Evolutionary conservation across 2,113 vertebrate genomes (phyloP).

Genomic region (Antechinus stuartii): DNA sequence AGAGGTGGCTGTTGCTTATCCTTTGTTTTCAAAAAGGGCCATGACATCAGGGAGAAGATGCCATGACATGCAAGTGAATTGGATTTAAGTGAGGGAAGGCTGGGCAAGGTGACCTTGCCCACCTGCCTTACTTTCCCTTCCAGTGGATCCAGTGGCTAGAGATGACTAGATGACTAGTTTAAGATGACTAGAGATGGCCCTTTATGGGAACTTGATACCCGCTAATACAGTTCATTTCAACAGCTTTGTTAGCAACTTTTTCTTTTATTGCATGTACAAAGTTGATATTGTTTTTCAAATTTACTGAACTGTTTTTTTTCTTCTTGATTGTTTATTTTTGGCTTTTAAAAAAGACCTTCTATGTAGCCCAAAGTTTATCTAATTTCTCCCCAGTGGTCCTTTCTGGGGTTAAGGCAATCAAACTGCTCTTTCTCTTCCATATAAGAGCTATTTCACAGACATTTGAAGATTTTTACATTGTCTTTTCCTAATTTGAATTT

Average conservation of each 20-base stretch:
- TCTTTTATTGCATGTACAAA: background rate
- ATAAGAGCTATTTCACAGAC: background rate
- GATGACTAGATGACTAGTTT: too few species aligned
- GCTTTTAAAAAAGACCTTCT: background rate
- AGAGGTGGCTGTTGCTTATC: too few species aligned
- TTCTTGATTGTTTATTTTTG: background rate
- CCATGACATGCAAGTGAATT: too few species aligned
- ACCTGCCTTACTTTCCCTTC: too few species aligned
- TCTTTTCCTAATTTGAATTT: background rate
- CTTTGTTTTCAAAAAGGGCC: too few species aligned
- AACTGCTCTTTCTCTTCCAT: background rate
- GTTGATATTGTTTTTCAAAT: background rate
- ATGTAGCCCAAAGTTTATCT: background rate
- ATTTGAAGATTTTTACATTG: background rate
- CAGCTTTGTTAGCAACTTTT: background rate
- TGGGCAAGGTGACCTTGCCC: too few species aligned
- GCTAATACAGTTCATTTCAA: background rate
- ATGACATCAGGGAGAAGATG: too few species aligned
- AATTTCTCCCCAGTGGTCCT: background rate
- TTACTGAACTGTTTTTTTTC: background rate
- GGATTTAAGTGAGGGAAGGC: too few species aligned
- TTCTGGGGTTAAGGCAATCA: background rate
- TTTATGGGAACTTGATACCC: background rate
- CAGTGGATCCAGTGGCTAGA: too few species aligned
- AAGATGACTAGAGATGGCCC: too few species aligned